A percentile compares a stretch with the other conserved stretches of the same genome.
These are phyloP conservation scores for Diglossa brunneiventris DNA, from an alignment of 2,113 vertebrate species.

Conservation along the genomic window DNA sequence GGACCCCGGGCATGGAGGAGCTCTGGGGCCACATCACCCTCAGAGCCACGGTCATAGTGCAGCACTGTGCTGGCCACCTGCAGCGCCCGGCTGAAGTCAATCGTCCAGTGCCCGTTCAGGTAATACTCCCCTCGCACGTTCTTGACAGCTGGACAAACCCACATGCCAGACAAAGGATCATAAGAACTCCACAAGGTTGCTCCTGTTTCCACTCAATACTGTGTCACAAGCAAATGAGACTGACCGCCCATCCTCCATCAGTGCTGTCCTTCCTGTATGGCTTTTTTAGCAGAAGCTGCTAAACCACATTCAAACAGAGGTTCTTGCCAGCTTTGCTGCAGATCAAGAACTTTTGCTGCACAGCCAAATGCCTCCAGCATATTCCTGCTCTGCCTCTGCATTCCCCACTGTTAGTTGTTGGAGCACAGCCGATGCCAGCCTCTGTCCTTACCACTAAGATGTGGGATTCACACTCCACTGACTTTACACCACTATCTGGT, in stretches of 20 bases:
- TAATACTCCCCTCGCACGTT: slow-evolving; percentile 89
- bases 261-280: neutral
- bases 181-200: neutral
- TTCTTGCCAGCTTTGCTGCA: neutral
- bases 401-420: neutral
- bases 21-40: slow-evolving; percentile 85
- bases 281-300: neutral
- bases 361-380: neutral
- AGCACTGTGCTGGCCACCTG: slow-evolving; percentile 83
- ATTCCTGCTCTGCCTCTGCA: neutral
- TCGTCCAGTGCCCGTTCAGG: slow-evolving; percentile 94
- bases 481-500: neutral
- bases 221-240: neutral
- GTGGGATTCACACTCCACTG: neutral
- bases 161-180: neutral
- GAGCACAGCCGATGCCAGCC: neutral
- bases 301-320: neutral
- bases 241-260: neutral
- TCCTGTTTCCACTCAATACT: neutral
- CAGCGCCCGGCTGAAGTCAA: slow-evolving; percentile 80
- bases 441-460: neutral
- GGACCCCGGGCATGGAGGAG: slow-evolving; percentile 85
- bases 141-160: slow-evolving; percentile 82
- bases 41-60: slow-evolving; percentile 86
- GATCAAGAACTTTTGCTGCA: neutral